A percentile compares a stretch with the other conserved stretches of the same genome.
Conservation (phyloP, 2,888 invertebrate genomes). For the Lutraria lutraria region DNA sequence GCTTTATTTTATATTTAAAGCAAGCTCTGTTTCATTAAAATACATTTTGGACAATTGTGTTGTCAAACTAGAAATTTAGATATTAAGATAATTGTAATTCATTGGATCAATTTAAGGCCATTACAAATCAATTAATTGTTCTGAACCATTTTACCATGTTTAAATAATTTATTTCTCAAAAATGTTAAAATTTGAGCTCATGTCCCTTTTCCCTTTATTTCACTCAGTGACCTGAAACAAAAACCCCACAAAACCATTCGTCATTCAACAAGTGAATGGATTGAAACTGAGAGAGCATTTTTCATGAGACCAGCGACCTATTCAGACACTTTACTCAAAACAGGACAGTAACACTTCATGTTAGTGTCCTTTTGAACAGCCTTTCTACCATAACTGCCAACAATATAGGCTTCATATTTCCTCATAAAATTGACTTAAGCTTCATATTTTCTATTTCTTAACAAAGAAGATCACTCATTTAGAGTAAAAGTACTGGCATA, state of each 20-base stretch:
- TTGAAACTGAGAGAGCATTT: neutral
- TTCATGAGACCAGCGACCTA: neutral
- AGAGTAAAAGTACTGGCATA: conserved; percentile 28
- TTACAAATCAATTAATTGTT: neutral
- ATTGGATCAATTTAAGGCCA: neutral
- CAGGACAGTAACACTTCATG: neutral
- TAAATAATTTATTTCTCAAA: too few relatives aligned
- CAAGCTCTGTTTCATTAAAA: neutral
- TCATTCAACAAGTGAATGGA: neutral
- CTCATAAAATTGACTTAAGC: conserved; percentile 38
- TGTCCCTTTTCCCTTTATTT: too few relatives aligned
- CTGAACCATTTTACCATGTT: neutral
- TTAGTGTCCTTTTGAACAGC: neutral
- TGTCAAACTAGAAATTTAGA: neutral
- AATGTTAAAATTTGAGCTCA: too few relatives aligned
- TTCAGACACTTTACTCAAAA: too few relatives aligned
- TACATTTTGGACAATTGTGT: neutral
- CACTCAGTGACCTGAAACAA: too few relatives aligned
- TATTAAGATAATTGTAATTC: neutral
- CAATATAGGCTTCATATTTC: conserved; percentile 22
- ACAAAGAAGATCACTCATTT: conserved; percentile 42
- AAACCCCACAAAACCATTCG: neutral
- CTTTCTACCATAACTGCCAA: neutral
- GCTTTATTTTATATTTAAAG: too few relatives aligned
- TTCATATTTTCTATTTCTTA: neutral